Conservation (phyloP, 2,797 vertebrate genomes). For the Danio choprae region DNA sequence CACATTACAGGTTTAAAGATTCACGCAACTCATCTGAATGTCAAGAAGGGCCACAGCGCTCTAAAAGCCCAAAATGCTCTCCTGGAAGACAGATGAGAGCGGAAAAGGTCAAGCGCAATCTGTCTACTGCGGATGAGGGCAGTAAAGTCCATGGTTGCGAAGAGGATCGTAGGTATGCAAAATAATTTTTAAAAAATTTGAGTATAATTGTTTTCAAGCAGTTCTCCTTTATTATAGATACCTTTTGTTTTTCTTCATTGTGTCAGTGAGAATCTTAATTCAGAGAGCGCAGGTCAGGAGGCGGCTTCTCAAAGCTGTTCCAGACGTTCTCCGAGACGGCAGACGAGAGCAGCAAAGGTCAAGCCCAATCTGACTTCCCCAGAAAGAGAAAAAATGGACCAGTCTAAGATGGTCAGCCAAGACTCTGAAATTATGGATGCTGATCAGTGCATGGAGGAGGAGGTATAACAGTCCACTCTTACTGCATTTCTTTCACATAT, state of each 20-base stretch:
- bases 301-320: constrained; percentile 3
- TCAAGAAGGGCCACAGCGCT: neutral
- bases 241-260: neutral
- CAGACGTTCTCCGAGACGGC: neutral
- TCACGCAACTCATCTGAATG: constrained; percentile 4
- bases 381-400: neutral
- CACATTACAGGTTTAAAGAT: constrained; percentile 39
- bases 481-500: neutral
- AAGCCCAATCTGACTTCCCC: constrained; percentile 5
- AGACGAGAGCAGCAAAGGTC: constrained; percentile 25
- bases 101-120: constrained; percentile 41
- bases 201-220: neutral
- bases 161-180: constrained; percentile 24
- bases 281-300: neutral
- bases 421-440: constrained; percentile 13
- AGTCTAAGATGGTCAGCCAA: constrained; percentile 8
- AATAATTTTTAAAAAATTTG: neutral
- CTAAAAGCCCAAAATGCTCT: neutral
- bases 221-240: neutral
- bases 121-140: constrained; percentile 7
- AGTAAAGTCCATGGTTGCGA: neutral
- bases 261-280: neutral
- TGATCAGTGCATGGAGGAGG: constrained; percentile 3
- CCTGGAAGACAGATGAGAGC: constrained; percentile 17
- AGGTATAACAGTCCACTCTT: constrained; percentile 15